Evolutionary conservation across 1,140 invertebrate genomes (phyloP).

Genomic region (Wasmannia auropunctata): DNA sequence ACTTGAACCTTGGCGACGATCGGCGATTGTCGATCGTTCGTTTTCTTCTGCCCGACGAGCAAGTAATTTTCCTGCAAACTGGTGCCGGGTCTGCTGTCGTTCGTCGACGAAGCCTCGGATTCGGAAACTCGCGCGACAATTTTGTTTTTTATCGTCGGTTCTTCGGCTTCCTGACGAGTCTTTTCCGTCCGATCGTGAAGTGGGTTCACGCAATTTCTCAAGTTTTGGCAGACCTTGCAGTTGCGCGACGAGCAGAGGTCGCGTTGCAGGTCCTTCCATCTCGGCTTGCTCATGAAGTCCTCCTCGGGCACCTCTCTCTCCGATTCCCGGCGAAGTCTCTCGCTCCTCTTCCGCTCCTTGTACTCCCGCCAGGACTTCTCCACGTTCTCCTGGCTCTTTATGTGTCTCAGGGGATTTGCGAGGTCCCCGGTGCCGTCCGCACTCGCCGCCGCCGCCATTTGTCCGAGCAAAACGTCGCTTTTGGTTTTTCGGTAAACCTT

Average conservation of each 20-base stretch:
- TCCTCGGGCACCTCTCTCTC: conserved; percentile 68
- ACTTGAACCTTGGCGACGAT: conserved; percentile 44
- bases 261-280: conserved; percentile 78
- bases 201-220: conserved; percentile 66
- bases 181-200: not conserved
- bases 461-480: conserved; percentile 77
- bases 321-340: conserved; percentile 65
- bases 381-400: conserved; percentile 75
- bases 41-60: conserved; percentile 25
- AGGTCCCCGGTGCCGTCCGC: conserved; percentile 67
- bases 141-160: not conserved
- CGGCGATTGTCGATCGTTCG: not conserved
- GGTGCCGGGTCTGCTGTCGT: conserved; percentile 70
- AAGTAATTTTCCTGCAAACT: conserved; percentile 79
- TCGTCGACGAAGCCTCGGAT: not conserved
- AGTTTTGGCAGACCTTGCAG: conserved; percentile 77
- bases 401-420: conserved; percentile 64
- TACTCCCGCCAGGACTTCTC: conserved; percentile 81
- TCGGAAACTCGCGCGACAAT: not conserved
- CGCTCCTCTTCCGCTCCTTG: conserved; percentile 77
- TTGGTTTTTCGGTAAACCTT: conserved; percentile 80
- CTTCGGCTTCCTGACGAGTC: not conserved
- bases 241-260: conserved; percentile 62
- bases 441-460: conserved; percentile 37
- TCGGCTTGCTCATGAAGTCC: conserved; percentile 80